phyloP scores from a whole-genome alignment of 2,113 vertebrate genomes.

The Aegotheles bennettii region DNA sequence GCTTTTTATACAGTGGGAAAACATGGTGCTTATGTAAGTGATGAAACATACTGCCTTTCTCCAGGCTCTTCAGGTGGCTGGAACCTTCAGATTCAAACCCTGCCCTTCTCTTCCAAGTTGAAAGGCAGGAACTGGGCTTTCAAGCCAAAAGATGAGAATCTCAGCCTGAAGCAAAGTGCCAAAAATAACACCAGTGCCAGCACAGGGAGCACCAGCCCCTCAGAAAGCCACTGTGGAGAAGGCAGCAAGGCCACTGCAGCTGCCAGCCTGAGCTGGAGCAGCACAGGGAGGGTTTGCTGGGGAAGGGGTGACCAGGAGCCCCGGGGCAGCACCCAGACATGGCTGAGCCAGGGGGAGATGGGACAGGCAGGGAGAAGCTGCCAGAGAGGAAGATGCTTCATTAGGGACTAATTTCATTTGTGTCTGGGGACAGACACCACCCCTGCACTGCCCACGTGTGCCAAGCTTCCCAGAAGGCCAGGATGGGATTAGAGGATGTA shows the following conservation, averaged over 20 bases:
- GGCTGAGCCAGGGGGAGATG: background rate
- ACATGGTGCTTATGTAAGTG: background rate
- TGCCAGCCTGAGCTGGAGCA: background rate
- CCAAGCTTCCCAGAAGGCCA: background rate
- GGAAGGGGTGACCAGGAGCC: background rate
- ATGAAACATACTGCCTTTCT: slow-evolving; percentile 28
- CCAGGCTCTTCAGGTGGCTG: slow-evolving; percentile 32
- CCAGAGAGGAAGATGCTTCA: background rate
- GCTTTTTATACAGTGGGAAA: slow-evolving; percentile 20
- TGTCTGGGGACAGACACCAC: background rate
- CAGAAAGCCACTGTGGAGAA: slow-evolving; percentile 1
- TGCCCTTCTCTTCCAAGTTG: slow-evolving; percentile 3
- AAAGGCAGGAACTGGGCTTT: slow-evolving; percentile 35
- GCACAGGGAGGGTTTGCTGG: accelerated
- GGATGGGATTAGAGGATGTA: background rate
- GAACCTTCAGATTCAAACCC: background rate
- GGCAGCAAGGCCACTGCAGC: background rate
- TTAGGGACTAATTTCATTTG: background rate
- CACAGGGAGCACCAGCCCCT: background rate
- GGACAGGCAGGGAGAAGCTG: background rate
- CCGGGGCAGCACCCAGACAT: accelerated
- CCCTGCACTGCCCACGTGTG: background rate
- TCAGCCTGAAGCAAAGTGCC: slow-evolving; percentile 30
- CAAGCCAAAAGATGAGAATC: slow-evolving; percentile 49
- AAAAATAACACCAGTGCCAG: slow-evolving; percentile 8